Evolutionary conservation across 2,888 invertebrate genomes (phyloP), one percentile per base, ranked within the genome.

Genomic region (Melangyna quadrimaculata): DNA sequence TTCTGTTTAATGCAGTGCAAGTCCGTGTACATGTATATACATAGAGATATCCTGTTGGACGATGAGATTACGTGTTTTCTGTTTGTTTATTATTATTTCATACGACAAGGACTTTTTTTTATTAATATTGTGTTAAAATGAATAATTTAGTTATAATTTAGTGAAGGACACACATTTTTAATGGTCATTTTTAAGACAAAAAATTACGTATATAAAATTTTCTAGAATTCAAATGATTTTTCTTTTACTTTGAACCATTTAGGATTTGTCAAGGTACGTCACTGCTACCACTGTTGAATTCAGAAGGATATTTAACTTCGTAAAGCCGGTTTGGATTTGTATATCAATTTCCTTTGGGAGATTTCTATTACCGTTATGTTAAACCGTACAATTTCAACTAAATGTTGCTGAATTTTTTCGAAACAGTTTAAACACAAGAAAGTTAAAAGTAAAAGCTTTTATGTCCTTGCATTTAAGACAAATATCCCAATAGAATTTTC

Each of bases 341-440:
- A 10, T 35, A 35, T 17, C 7, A 45, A 12, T 17, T 59, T 67
- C 32, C n/a, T 51, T n/a, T 48, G 22, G 27, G 40, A 79, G 70
- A 65, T 53, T 57, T 17, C 35, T 65, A 14, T 70, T 32, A 67
- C 75, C 80, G 80, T 32, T 77, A 55, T 37, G 67, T 61, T 57
- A 17, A 77, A 75, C 80, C 84, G 80, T 80, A 55, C 59, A 75
- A 80, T 80, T 75, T 72, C 45, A 80, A 84, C 84, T 84, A 75
- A 84, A 51, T 43, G 59, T 43, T 14, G 14, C 22, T 24, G 67
- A 35, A 71, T 35, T 59, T 37, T n/a, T n/a, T 14, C 32, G 3
- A 61, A 55, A 35, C 80, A 61, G 61, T 72, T 55, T 37, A 61
- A 45, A 67, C 51, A 67, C 57, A 61, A n/a, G 43, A 35, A 70